Percentiles rank a stretch among this genome's conserved stretches.
phyloP scores from a whole-genome alignment of 2,113 vertebrate species.

The Romanogobio albipinnatus region DNA sequence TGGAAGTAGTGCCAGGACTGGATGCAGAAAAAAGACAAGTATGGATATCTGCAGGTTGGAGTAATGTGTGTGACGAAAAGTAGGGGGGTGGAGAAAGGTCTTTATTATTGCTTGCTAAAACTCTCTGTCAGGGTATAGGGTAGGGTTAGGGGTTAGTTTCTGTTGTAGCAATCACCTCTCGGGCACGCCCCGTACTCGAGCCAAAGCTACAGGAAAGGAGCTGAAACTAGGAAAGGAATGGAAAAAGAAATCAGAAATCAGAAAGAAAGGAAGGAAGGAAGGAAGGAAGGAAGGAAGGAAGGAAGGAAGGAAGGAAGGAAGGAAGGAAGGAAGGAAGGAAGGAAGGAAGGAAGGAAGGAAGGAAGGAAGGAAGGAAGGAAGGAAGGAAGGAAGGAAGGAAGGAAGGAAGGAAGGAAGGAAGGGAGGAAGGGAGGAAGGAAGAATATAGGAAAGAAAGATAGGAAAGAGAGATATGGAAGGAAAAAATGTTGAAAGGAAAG shows the following conservation, averaged over 20 bases:
- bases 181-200: too few species aligned
- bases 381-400: too few species aligned
- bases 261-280: not conserved
- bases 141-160: not conserved
- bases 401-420: not conserved
- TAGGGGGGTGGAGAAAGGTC: too few species aligned
- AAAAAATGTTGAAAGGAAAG: not conserved
- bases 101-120: too few species aligned
- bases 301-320: not conserved
- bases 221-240: too few species aligned
- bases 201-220: too few species aligned
- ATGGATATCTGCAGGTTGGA: too few species aligned
- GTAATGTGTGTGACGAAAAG: too few species aligned
- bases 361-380: not conserved
- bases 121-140: too few species aligned
- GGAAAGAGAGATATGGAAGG: not conserved
- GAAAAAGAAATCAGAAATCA: too few species aligned
- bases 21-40: not conserved
- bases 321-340: not conserved
- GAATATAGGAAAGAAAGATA: not conserved
- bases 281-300: not conserved
- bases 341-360: not conserved
- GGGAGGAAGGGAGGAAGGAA: fast-evolving
- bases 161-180: too few species aligned
- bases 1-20: not conserved